Evolutionary conservation across 1,140 invertebrate genomes (phyloP), one percentile per base, ranked within the genome.

Genomic region (Drosophila cardini): DNA sequence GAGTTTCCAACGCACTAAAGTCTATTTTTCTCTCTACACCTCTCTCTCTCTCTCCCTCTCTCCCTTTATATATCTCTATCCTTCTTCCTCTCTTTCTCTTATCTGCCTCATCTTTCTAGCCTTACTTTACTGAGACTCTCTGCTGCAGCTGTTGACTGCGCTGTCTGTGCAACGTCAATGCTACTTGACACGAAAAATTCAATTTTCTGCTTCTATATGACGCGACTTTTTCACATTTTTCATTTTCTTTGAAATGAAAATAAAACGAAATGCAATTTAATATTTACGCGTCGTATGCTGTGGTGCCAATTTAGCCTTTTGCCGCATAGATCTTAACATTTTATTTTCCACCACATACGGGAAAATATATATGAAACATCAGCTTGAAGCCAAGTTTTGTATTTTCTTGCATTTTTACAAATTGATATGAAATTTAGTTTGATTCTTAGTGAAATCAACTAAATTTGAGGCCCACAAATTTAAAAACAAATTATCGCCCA

Each of bases 251-350:
- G 30, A 81, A 86, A 86, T 81, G 50, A 70, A 81, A 86, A 81
- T 78, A 67, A 77, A 78, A 62, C 60, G 67, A 87, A 82, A 76
- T 85, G 70, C 82, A 86, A 87, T 86, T 86, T 86, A 73, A 87
- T 78, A 86, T 86, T 87, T 82, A 79, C 83, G 83, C 82, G 70
- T 65, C 76, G 63, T 71, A 79, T 76, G 32, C 45, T 60, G 60
- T 26, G 21, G 4, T 26, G 21, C 21, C 5, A 26, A 26, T 26
- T 26, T 26, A 26, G 21, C 21, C 21, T 26, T 26, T 26, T 26
- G 21, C 21, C 21, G 5, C 21, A 26, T 26, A 26, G 21, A 4
- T 3, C 21, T 26, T 5, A 21, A 26, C 4, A 4, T 3, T 5
- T 26, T 5, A 21, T 3, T 21, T 21, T 3, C 1, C 21, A 21